Percentiles rank a stretch among this genome's conserved stretches.
Evolutionary conservation across 2,113 vertebrate species (phyloP).

Genomic region (Zosterops hypoxanthus): DNA sequence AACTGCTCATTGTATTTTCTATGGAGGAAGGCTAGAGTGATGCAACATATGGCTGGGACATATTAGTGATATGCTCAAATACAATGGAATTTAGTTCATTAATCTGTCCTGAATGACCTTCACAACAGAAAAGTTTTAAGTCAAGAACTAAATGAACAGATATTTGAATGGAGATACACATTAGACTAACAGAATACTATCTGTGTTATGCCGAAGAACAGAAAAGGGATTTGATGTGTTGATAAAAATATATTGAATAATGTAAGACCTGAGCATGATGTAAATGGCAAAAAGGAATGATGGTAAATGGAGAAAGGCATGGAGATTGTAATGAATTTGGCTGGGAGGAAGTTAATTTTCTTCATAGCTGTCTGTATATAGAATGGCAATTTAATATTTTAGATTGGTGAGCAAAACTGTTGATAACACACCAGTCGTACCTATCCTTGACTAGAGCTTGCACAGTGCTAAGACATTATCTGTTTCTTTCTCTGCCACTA

Average conservation of each 20-base stretch:
- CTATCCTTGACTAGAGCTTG: neutral
- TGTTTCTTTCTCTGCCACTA: neutral
- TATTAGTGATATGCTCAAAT: neutral
- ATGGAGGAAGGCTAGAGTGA: neutral
- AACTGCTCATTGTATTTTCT: neutral
- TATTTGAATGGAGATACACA: neutral
- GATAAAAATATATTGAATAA: neutral
- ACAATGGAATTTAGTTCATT: neutral
- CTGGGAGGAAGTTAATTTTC: neutral
- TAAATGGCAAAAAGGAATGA: neutral
- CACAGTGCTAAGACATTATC: neutral
- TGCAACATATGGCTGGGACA: neutral
- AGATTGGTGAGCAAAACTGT: neutral
- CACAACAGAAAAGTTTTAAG: neutral
- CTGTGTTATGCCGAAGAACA: neutral
- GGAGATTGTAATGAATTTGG: neutral
- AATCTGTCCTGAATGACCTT: neutral
- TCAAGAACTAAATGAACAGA: neutral
- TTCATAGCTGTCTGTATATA: neutral
- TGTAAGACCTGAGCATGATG: neutral
- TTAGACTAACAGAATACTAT: neutral
- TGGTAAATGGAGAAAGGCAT: neutral
- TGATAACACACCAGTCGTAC: neutral
- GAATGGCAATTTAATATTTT: neutral
- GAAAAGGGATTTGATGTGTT: neutral